phyloP scores from a whole-genome alignment of 2,888 invertebrate genomes.

The Epistrophe grossulariae region DNA sequence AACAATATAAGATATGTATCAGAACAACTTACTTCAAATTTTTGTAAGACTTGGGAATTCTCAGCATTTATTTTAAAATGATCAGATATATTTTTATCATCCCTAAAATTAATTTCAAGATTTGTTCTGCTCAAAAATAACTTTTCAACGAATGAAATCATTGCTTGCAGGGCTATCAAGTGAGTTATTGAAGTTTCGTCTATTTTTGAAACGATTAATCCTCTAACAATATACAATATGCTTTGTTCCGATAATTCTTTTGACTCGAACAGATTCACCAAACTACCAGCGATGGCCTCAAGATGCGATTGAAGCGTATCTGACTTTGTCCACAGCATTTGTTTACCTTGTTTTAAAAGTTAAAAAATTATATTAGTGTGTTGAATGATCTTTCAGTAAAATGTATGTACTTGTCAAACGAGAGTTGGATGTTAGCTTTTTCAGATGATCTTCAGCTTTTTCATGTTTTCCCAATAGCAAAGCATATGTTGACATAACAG shows the following conservation, averaged over 20 bases:
- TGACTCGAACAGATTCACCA: background rate
- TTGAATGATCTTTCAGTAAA: background rate
- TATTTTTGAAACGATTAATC: background rate
- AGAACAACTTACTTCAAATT: slow-evolving; percentile 86
- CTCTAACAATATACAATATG: background rate
- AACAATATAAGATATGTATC: background rate
- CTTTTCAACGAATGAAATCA: slow-evolving; percentile 85
- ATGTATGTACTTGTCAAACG: background rate
- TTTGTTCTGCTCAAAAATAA: slow-evolving; percentile 85
- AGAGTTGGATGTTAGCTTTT: background rate
- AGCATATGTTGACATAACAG: slow-evolving; percentile 35
- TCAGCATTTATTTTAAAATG: slow-evolving; percentile 88
- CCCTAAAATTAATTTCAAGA: slow-evolving; percentile 77
- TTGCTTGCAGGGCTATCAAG: slow-evolving; percentile 88
- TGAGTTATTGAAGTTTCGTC: background rate
- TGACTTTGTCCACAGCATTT: background rate
- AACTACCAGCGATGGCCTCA: background rate
- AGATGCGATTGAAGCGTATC: background rate
- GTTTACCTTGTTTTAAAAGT: background rate
- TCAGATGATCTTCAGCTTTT: slow-evolving; percentile 4
- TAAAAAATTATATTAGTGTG: too few relatives aligned
- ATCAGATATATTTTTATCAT: slow-evolving; percentile 79
- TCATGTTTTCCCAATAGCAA: slow-evolving; percentile 39
- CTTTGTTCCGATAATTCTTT: background rate
- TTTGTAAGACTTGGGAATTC: slow-evolving; percentile 92